Evolutionary conservation across 2,113 vertebrate genomes (phyloP).

Genomic region (Brachypodius melanocephalos): DNA sequence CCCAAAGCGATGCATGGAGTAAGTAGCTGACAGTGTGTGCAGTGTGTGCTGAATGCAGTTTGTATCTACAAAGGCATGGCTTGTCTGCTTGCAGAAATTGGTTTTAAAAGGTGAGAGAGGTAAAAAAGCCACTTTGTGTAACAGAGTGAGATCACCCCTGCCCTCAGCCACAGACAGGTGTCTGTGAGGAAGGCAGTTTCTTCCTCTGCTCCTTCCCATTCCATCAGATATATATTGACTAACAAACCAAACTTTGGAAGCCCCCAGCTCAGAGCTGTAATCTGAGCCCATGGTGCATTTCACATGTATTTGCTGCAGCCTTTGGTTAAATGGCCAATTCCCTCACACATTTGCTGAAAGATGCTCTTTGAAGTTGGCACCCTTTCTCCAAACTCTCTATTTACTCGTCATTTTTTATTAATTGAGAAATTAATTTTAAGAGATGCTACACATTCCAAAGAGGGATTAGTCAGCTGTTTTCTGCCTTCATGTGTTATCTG

Average conservation of each 20-base stretch:
- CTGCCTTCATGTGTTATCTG: neutral
- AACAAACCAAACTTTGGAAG: neutral
- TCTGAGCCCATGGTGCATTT: neutral
- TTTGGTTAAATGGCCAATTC: neutral
- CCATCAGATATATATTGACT: neutral
- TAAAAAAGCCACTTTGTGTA: neutral
- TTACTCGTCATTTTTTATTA: neutral
- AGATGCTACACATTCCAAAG: neutral
- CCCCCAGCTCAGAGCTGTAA: neutral
- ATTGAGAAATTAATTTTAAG: neutral
- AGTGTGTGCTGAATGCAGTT: neutral
- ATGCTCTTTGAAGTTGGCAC: neutral
- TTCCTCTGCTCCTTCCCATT: neutral
- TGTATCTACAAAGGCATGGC: neutral
- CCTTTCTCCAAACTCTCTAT: neutral
- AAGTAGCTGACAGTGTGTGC: conserved; percentile 62
- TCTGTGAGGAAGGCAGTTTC: neutral
- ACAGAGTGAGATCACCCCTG: neutral
- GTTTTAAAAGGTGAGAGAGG: neutral
- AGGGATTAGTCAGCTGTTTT: neutral
- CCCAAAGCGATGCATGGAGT: conserved; percentile 92
- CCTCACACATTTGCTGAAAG: neutral
- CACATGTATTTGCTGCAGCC: neutral
- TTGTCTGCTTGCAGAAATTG: neutral
- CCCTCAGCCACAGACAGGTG: neutral